Conservation (phyloP, 1,140 invertebrate genomes). For the Lepidurus apus region DNA sequence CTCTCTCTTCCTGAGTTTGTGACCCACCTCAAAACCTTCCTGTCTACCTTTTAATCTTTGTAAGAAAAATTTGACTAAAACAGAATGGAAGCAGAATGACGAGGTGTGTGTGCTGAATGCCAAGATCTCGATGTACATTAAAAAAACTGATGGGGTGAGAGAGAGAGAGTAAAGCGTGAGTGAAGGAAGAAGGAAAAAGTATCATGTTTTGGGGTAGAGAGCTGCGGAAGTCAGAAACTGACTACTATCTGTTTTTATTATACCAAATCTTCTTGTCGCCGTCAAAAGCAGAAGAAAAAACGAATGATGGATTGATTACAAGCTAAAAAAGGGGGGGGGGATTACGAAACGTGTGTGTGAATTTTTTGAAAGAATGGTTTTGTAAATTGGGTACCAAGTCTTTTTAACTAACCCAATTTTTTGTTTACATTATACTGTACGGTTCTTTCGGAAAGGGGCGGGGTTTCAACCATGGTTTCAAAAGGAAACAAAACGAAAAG, state of each 20-base stretch:
- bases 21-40: not conserved
- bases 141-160: not conserved
- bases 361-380: not conserved
- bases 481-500: not conserved
- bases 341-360: too few species aligned
- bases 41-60: not conserved
- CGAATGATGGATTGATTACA: not conserved
- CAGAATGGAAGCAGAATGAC: not conserved
- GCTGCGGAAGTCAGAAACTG: too few species aligned
- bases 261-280: conserved; percentile 14
- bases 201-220: not conserved
- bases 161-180: not conserved
- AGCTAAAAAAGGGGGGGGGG: too few species aligned
- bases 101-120: not conserved
- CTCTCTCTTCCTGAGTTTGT: not conserved
- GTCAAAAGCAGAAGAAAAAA: not conserved
- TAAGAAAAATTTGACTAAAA: not conserved
- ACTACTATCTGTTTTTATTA: not conserved
- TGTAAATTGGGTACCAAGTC: conserved; percentile 19
- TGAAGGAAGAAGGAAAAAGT: not conserved
- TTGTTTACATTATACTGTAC: not conserved
- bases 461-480: not conserved
- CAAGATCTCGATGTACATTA: conserved; percentile 22
- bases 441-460: not conserved
- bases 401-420: conserved; percentile 22